Evolutionary conservation across 92 coral and sea anemone genomes (phyloP).

Genomic region (Isaurus tuberculatus): DNA sequence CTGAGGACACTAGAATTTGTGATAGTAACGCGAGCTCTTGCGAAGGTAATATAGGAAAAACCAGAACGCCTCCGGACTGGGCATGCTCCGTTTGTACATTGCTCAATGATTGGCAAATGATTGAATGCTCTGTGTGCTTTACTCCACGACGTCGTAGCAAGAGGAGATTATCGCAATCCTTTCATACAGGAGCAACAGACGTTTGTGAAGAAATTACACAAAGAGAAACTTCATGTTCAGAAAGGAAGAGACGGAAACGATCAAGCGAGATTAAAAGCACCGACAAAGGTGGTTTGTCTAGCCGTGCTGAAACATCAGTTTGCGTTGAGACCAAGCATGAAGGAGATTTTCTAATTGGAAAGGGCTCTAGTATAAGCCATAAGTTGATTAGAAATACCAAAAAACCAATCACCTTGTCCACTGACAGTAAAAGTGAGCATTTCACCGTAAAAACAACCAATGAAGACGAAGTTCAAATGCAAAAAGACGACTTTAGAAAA

Average conservation of each 20-base stretch:
- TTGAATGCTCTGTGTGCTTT: conserved; percentile 80
- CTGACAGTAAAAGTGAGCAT: neutral
- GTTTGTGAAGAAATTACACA: neutral
- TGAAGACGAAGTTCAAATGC: neutral
- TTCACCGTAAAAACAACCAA: neutral
- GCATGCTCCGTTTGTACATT: conserved; percentile 76
- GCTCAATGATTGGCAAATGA: conserved; percentile 72
- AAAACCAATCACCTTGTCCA: neutral
- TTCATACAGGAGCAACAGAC: conserved; percentile 1
- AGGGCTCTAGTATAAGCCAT: neutral
- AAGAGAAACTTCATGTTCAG: neutral
- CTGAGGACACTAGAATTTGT: neutral
- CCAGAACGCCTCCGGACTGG: conserved; percentile 58
- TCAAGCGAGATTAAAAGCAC: neutral
- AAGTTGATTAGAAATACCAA: neutral
- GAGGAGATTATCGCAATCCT: conserved; percentile 48
- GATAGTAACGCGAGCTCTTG: neutral
- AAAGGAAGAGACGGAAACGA: conserved; percentile 4
- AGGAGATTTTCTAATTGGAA: neutral
- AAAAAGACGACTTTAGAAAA: neutral
- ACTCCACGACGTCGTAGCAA: conserved; percentile 85
- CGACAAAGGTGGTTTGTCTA: neutral
- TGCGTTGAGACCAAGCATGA: neutral
- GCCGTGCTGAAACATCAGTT: neutral
- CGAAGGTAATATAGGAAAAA: neutral